These are phyloP conservation scores for Heterochromis multidens DNA, from an alignment of 2,113 vertebrate species.

Conservation along the genomic window DNA sequence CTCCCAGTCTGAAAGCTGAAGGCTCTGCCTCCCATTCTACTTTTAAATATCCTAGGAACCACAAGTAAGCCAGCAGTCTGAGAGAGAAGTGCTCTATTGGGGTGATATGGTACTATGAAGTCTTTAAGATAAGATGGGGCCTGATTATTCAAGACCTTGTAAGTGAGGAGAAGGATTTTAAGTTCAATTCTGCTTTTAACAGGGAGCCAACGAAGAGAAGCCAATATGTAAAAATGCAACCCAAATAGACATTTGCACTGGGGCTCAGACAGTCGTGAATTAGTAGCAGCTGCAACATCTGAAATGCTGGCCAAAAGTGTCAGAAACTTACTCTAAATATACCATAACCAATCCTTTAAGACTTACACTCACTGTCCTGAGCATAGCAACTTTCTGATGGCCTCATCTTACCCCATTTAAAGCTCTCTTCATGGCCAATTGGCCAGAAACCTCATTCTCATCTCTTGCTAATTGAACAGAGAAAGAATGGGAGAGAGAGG, in stretches of 20 bases:
- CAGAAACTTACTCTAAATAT: neutral
- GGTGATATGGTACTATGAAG: too few relatives aligned
- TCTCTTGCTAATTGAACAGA: slow-evolving; percentile 72
- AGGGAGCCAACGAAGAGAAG: too few relatives aligned
- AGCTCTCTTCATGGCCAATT: slow-evolving; percentile 77
- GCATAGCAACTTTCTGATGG: slow-evolving; percentile 34
- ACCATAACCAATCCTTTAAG: neutral
- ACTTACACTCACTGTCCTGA: slow-evolving; percentile 13
- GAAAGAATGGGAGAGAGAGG: slow-evolving; percentile 11
- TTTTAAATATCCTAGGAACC: too few relatives aligned
- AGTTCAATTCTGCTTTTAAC: too few relatives aligned
- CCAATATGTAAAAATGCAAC: too few relatives aligned
- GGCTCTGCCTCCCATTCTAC: too few relatives aligned
- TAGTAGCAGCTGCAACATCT: neutral
- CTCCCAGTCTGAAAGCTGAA: too few relatives aligned
- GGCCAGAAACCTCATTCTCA: slow-evolving; percentile 67
- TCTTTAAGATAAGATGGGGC: too few relatives aligned
- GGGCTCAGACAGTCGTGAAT: neutral
- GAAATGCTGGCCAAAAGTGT: neutral
- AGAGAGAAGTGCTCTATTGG: too few relatives aligned
- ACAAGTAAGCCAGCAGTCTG: too few relatives aligned
- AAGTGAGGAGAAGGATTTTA: too few relatives aligned
- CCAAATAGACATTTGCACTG: neutral
- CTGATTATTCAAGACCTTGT: too few relatives aligned
- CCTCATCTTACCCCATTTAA: slow-evolving; percentile 57